Conservation (phyloP, 2,888 invertebrate genomes). For the Chloroclystis v-ata region DNA sequence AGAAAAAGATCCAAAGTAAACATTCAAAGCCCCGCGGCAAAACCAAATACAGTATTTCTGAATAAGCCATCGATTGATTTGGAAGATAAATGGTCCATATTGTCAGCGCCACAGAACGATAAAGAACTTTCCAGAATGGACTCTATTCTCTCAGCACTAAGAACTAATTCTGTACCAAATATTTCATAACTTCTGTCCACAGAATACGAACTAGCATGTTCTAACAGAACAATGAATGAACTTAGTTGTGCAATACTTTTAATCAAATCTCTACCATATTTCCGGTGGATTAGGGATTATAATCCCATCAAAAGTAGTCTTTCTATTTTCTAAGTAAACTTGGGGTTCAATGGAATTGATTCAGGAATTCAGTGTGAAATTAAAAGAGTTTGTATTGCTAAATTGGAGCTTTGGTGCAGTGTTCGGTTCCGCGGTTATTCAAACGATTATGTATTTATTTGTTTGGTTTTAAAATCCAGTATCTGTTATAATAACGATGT, state of each 20-base stretch:
- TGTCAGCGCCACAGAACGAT: constrained; percentile 73
- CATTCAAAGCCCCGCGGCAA: constrained; percentile 70
- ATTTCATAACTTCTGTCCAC: constrained; percentile 43
- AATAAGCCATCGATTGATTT: constrained; percentile 79
- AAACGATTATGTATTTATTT: constrained; percentile 62
- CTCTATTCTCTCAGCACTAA: constrained; percentile 54
- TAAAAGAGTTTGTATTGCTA: constrained; percentile 54
- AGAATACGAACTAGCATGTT: background rate
- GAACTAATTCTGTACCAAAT: constrained; percentile 54
- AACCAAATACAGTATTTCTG: constrained; percentile 76
- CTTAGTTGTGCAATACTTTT: constrained; percentile 39
- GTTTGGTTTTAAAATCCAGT: constrained; percentile 56
- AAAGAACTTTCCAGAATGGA: constrained; percentile 50
- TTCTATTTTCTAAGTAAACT: constrained; percentile 32
- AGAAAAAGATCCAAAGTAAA: constrained; percentile 75
- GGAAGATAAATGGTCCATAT: constrained; percentile 77
- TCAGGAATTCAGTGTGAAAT: constrained; percentile 73
- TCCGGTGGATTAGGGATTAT: constrained; percentile 16
- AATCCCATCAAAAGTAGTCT: constrained; percentile 32
- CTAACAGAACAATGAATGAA: constrained; percentile 59
- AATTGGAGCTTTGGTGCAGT: constrained; percentile 40
- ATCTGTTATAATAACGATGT: constrained; percentile 40
- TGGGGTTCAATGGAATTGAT: constrained; percentile 61
- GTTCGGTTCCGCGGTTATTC: constrained; percentile 49
- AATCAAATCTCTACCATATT: constrained; percentile 35